These are phyloP conservation scores for Eudyptes chrysolophus DNA, from an alignment of 2,113 vertebrate genomes.

Conservation along the genomic window DNA sequence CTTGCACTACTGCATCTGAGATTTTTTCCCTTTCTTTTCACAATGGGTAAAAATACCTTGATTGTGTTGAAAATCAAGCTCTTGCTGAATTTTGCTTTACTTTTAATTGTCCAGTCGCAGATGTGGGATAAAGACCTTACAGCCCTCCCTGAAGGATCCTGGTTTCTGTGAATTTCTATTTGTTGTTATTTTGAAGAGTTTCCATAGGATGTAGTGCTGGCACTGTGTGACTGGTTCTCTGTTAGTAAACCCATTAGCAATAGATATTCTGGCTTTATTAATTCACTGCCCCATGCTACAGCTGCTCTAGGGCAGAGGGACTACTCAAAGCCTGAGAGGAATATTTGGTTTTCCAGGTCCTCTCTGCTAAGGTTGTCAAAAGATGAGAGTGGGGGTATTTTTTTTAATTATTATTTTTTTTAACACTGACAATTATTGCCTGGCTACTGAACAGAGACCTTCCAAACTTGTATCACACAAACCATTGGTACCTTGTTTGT, in stretches of 20 bases:
- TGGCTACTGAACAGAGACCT: neutral
- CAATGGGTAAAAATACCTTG: neutral
- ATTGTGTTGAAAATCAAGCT: neutral
- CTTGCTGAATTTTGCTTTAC: neutral
- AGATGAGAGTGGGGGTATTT: neutral
- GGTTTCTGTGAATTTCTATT: neutral
- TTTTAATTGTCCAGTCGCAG: neutral
- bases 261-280: neutral
- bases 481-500: neutral
- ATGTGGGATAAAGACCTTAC: neutral
- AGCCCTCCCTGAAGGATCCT: neutral
- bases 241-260: neutral
- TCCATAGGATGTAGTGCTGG: neutral
- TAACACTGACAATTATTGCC: neutral
- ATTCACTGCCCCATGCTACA: neutral
- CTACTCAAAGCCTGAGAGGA: neutral
- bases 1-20: neutral
- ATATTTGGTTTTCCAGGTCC: neutral
- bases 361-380: neutral
- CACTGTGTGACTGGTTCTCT: neutral
- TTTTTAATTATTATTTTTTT: neutral
- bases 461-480: neutral
- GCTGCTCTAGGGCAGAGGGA: neutral
- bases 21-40: neutral
- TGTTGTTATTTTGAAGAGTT: neutral